Conservation (phyloP, 2,888 invertebrate species). For the Perithous albicinctus region DNA sequence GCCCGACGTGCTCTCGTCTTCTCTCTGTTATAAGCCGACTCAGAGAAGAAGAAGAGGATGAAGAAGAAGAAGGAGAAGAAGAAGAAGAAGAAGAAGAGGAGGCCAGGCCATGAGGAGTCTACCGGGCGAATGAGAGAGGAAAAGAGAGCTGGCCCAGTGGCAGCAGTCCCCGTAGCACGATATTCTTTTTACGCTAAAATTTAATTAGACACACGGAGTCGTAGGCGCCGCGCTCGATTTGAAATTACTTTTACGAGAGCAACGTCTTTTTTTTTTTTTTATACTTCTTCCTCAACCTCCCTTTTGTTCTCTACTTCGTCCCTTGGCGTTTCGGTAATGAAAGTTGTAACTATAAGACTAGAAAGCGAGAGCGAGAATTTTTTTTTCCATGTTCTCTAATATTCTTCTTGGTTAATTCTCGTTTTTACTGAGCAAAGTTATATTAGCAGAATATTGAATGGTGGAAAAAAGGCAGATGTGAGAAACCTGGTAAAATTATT, state of each 20-base stretch:
- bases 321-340: conserved; percentile 34
- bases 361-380: conserved; percentile 24
- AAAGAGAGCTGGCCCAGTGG: conserved; percentile 50
- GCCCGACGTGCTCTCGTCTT: conserved; percentile 50
- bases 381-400: conserved; percentile 11
- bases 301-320: conserved; percentile 40
- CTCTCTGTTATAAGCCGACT: conserved; percentile 33
- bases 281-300: conserved; percentile 24
- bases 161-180: conserved; percentile 27
- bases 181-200: conserved; percentile 77
- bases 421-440: no score
- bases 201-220: conserved; percentile 78
- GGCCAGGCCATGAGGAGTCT: conserved; percentile 10
- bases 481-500: neutral
- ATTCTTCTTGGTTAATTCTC: neutral
- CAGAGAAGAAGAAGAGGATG: conserved; percentile 3
- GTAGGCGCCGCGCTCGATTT: conserved; percentile 75
- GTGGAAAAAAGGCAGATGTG: neutral
- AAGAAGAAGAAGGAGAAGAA: conserved; percentile 12
- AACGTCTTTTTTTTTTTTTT: conserved; percentile 66
- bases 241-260: conserved; percentile 80
- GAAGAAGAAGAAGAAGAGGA: neutral
- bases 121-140: conserved; percentile 25
- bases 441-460: neutral
- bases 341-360: conserved; percentile 55